A percentile compares a stretch with the other conserved stretches of the same genome.
phyloP scores from a whole-genome alignment of 2,113 vertebrate genomes.

The Osmerus eperlanus region DNA sequence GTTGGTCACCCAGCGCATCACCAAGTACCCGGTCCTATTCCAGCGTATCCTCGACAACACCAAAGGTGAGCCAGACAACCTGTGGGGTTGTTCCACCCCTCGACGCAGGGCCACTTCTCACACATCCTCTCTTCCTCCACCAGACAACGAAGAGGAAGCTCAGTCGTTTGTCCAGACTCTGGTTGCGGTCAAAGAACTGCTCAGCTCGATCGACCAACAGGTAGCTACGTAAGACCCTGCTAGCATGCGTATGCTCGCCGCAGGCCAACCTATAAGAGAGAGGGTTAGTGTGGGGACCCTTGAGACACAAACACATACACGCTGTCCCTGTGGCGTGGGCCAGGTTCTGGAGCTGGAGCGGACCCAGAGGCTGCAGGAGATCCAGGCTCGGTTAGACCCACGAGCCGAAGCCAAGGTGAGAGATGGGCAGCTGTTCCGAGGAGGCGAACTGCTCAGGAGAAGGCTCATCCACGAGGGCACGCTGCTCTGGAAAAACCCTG shows the following conservation, averaged over 20 bases:
- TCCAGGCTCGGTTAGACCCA: conserved; percentile 78
- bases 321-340: not conserved
- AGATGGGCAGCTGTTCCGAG: conserved; percentile 72
- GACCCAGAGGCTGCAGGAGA: conserved; percentile 81
- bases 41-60: conserved; percentile 86
- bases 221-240: conserved; percentile 51
- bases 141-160: conserved; percentile 80
- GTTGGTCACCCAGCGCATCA: conserved; percentile 91
- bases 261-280: too few relatives aligned
- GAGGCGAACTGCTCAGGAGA: conserved; percentile 80
- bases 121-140: not conserved
- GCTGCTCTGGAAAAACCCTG: conserved; percentile 83
- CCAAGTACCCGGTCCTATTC: conserved; percentile 90
- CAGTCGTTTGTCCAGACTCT: conserved; percentile 71
- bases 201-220: conserved; percentile 82
- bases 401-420: conserved; percentile 70
- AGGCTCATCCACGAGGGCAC: conserved; percentile 83
- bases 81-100: not conserved
- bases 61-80: conserved; percentile 66
- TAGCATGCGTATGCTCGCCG: too few relatives aligned
- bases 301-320: too few relatives aligned
- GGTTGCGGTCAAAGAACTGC: conserved; percentile 76
- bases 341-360: conserved; percentile 83
- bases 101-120: not conserved
- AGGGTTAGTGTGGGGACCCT: too few relatives aligned